phyloP scores from a whole-genome alignment of 2,113 vertebrate genomes.

The Gopherus evgoodei region DNA sequence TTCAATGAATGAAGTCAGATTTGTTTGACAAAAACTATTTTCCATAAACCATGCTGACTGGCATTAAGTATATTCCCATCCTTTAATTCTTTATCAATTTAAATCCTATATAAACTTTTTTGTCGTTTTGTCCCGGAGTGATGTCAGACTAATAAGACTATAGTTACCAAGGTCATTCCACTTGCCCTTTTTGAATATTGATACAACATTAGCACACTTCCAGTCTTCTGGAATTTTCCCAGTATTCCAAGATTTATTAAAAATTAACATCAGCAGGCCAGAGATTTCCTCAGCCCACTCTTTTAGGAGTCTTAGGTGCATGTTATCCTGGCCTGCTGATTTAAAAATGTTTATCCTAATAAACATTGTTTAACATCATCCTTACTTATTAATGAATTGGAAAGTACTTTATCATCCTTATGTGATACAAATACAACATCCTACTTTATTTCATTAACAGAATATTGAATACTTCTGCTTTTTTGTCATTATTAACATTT shows the following conservation, averaged over 20 bases:
- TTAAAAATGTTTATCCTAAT: rapidly evolving
- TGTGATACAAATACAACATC: background rate
- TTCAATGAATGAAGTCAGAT: background rate
- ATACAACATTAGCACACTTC: background rate
- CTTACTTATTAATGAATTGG: background rate
- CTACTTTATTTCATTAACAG: background rate
- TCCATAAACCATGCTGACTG: background rate
- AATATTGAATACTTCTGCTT: rapidly evolving
- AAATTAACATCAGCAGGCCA: rapidly evolving
- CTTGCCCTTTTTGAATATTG: background rate
- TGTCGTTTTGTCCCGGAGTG: background rate
- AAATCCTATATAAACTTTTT: background rate
- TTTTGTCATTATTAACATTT: rapidly evolving
- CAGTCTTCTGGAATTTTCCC: rapidly evolving
- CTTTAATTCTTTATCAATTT: background rate
- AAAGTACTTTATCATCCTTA: background rate
- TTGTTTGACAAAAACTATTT: background rate
- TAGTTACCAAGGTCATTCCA: background rate
- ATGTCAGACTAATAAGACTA: rapidly evolving
- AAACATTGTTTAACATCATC: rapidly evolving
- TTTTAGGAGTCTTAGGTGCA: background rate
- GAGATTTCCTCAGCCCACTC: rapidly evolving
- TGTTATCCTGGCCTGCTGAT: rapidly evolving
- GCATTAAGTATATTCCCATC: background rate
- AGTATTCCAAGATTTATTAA: rapidly evolving